Evolutionary conservation across 2,797 vertebrate genomes (phyloP).

Genomic region (Morelia viridis): DNA sequence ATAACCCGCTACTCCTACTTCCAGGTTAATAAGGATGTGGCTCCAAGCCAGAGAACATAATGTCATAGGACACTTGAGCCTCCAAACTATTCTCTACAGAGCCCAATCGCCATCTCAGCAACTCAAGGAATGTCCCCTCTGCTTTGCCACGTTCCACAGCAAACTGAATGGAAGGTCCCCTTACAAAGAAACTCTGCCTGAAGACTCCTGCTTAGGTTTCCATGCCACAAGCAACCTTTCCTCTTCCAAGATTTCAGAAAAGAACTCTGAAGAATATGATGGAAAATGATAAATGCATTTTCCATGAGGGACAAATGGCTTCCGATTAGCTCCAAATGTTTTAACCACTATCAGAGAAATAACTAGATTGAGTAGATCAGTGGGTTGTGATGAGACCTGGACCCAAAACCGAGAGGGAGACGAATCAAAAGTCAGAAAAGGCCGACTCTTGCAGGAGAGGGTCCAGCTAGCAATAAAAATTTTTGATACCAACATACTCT

Average conservation of each 20-base stretch:
- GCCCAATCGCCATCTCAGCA: no score
- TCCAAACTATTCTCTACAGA: not conserved
- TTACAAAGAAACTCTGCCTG: not conserved
- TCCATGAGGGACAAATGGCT: not conserved
- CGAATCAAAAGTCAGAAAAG: not conserved
- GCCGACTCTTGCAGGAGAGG: no score
- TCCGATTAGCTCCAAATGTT: not conserved
- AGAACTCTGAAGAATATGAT: not conserved
- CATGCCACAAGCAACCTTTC: not conserved
- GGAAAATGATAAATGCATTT: not conserved
- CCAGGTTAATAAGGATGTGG: not conserved
- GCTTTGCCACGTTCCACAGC: not conserved
- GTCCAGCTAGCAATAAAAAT: not conserved
- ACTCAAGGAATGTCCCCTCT: not conserved
- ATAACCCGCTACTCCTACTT: not conserved
- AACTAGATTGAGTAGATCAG: not conserved
- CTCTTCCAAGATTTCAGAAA: not conserved
- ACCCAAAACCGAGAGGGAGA: not conserved
- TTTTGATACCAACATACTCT: no score
- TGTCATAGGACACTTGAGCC: no score
- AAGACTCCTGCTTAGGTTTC: not conserved
- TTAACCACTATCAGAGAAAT: not conserved
- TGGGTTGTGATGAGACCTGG: not conserved
- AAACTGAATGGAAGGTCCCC: not conserved
- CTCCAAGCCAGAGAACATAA: not conserved